Evolutionary conservation across 2,888 invertebrate species (phyloP), one percentile per base, ranked within the genome.

Genomic region (Ophion obscuratus): DNA sequence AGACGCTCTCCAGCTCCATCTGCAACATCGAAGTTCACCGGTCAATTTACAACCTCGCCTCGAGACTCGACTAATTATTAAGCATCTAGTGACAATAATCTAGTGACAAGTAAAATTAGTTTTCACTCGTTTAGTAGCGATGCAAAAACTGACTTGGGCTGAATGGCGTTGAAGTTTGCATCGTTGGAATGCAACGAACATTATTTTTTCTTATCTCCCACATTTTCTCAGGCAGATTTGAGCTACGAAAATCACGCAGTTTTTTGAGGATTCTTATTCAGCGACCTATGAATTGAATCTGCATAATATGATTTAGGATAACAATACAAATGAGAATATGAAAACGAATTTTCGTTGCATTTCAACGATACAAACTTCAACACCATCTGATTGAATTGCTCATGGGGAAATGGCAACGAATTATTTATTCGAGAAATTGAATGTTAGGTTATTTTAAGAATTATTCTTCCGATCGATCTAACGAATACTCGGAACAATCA

Each of bases 1-100:
- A 98, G 84, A 97, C 97, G 86, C 96, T 96, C 93, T 97, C 95
- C 92, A 98, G 95, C 95, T 98, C 98, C 94, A 96, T 96, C 98
- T 98, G 94, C 88, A 94, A 94, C 92, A 90, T 90, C 87, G 87
- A 77, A 86, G 71, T 81, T n/a, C 61, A 57, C 64, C 47, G 40
- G 40, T 76, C 67, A 81, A 64, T 82, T 36, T 66, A 7, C 20
- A 27, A 4, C 5, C 24, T 9, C 7, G 9, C 11, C 2, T 66
- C 14, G 36, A 36, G 0, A 36, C n/a, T 66, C 36, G 2, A 36
- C 40, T 36, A 1, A 66, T 36, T 6, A 31, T 27, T 53, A 17
- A 4, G 4, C 11, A 53, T 14, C 17, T 17, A 14, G 3, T 24
- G 24, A 24, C 3, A 11, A 10, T 11, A 14, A 1, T 47, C 47